These are phyloP conservation scores for Pentamera pediparva DNA, from an alignment of 53 echinoderm and acorn worm species.

Conservation along the genomic window DNA sequence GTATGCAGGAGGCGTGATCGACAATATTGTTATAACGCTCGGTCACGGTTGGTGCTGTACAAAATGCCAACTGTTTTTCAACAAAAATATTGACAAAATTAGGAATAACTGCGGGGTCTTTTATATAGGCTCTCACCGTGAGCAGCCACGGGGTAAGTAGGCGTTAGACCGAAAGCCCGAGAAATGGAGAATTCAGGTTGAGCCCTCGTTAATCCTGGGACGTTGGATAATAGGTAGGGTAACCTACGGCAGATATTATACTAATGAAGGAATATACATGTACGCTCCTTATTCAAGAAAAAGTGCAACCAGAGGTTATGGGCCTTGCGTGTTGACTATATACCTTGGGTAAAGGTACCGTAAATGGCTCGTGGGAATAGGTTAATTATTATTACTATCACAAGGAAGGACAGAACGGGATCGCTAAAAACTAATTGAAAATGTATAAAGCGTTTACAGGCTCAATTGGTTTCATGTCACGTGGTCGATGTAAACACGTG, in stretches of 20 bases:
- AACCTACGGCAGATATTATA: constrained; percentile 27
- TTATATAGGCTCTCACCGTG: constrained; percentile 32
- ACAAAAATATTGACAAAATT: constrained; percentile 43
- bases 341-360: too few relatives aligned
- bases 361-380: too few relatives aligned
- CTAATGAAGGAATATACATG: constrained; percentile 7
- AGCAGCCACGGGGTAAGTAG: constrained; percentile 7
- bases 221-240: neutral
- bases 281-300: neutral
- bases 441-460: too few relatives aligned
- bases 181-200: neutral
- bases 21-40: constrained; percentile 27
- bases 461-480: too few relatives aligned
- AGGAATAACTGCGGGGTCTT: constrained; percentile 40
- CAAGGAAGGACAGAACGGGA: too few relatives aligned
- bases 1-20: constrained; percentile 13
- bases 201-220: constrained; percentile 9
- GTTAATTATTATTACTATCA: too few relatives aligned
- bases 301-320: constrained; percentile 15
- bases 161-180: constrained; percentile 9
- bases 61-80: constrained; percentile 40
- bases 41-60: constrained; percentile 19
- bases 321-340: neutral
- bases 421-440: too few relatives aligned
- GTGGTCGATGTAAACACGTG: too few relatives aligned